Conservation (phyloP, 2,113 vertebrate species). For the Orientallactaga bullata region DNA sequence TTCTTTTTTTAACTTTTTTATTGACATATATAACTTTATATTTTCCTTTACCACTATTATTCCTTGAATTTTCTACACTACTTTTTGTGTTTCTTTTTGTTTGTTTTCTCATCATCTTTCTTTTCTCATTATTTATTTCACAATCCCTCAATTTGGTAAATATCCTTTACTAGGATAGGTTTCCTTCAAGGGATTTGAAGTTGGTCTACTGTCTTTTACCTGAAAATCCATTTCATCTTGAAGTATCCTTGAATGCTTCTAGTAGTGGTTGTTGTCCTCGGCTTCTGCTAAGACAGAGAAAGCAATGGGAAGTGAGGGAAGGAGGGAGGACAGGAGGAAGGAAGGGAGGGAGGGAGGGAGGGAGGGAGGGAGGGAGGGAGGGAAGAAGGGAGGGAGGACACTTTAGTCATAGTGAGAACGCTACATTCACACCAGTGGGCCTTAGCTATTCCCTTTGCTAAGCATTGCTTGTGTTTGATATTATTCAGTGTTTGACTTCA, state of each 20-base stretch:
- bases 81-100: neutral
- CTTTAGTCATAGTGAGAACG: too few relatives aligned
- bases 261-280: neutral
- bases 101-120: too few relatives aligned
- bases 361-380: too few relatives aligned
- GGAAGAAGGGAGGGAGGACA: too few relatives aligned
- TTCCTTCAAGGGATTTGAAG: too few relatives aligned
- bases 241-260: neutral
- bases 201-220: neutral
- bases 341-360: too few relatives aligned
- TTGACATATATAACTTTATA: too few relatives aligned
- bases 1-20: too few relatives aligned
- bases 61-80: neutral
- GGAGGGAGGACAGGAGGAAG: neutral
- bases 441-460: too few relatives aligned
- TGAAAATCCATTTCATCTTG: neutral
- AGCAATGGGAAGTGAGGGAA: neutral
- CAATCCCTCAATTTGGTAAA: neutral
- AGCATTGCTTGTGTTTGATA: too few relatives aligned
- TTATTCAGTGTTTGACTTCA: too few relatives aligned
- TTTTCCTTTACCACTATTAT: neutral
- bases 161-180: neutral
- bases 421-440: too few relatives aligned
- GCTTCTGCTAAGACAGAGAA: neutral
- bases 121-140: neutral